phyloP scores from a whole-genome alignment of 2,113 vertebrate genomes.

The Brachyhypopomus gauderio region DNA sequence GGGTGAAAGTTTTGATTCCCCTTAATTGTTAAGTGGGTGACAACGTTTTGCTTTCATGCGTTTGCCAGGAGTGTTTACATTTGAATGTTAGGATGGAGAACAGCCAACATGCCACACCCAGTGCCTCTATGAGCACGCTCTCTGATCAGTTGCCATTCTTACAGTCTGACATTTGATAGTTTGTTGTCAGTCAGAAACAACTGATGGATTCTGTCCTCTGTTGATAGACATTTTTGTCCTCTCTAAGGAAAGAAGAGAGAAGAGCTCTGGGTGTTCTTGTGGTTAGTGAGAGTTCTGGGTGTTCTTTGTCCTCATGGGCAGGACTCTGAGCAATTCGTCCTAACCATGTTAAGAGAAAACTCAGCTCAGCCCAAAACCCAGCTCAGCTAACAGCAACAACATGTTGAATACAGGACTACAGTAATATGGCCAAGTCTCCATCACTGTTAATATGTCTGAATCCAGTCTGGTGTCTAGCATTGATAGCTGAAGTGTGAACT shows the following conservation, averaged over 20 bases:
- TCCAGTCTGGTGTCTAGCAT: too few relatives aligned
- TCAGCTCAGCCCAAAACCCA: background rate
- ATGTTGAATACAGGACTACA: background rate
- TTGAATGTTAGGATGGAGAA: background rate
- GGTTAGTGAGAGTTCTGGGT: background rate
- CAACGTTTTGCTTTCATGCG: background rate
- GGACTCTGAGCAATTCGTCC: background rate
- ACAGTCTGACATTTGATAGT: background rate
- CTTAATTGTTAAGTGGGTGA: background rate
- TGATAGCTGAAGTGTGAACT: too few relatives aligned
- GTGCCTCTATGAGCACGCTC: background rate
- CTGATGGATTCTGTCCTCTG: background rate
- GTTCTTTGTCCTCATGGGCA: background rate
- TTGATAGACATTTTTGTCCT: background rate
- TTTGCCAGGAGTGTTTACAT: background rate
- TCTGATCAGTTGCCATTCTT: background rate
- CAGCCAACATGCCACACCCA: slow-evolving; percentile 14
- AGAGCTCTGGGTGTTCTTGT: background rate
- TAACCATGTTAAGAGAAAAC: background rate
- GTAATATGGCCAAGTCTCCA: background rate
- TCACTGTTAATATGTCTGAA: background rate
- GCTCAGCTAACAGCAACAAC: slow-evolving; percentile 23
- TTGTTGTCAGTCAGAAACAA: background rate
- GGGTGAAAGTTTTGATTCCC: slow-evolving; percentile 12
- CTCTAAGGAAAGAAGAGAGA: background rate